Base-by-base conservation (phyloP, 2,797 vertebrate genomes). In the Huso huso region DNA sequence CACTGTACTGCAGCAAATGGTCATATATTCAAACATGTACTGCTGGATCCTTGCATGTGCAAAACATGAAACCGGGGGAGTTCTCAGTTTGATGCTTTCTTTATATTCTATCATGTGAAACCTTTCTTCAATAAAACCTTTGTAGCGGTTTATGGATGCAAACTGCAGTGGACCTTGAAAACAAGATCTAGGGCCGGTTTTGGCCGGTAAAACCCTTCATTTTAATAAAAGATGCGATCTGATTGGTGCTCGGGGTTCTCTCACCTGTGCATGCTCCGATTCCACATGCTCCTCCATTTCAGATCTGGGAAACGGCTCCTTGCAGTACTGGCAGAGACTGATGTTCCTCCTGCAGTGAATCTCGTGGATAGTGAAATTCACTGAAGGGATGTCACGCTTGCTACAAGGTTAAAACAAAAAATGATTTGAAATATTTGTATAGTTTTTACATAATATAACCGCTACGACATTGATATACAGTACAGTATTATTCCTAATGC, bases 261-360 rank as follows among this genome's bases (percentile, higher is more conserved):
- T 70, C 79, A 99, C 97, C 93, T 92, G 88, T 23, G 83, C 81
- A 0, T 99, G 97, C 10, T 98, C 95, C 74, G 90, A 78, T 7
- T 93, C 87, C 69, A 93, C 75, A 71, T 99, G 97, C 12, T 81
- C 81, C 69, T 89, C 84, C 75, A 99, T 91, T 7, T 95, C 94
- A 1, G 85, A 79, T 10, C 88, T 92, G 0, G 95, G 95, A 69
- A 97, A 78, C 0, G 93, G 91, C 67, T 98, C 96, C 48, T 92
- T 89, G 82, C 97, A 99, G 65, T 87, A 66, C 2, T 86, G 83
- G 65, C 97, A 99, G 0, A 98, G 77, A 8, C 88, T 87, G 0
- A 99, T 93, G 66, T 98, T 98, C 67, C 95, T 89, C 12, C 87
- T 84, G 72, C 97, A 99, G 84, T 99, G 95, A 78, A 97, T 94